Evolutionary conservation across 2,888 invertebrate genomes (phyloP).

Genomic region (Lasioglossum pauxillum): DNA sequence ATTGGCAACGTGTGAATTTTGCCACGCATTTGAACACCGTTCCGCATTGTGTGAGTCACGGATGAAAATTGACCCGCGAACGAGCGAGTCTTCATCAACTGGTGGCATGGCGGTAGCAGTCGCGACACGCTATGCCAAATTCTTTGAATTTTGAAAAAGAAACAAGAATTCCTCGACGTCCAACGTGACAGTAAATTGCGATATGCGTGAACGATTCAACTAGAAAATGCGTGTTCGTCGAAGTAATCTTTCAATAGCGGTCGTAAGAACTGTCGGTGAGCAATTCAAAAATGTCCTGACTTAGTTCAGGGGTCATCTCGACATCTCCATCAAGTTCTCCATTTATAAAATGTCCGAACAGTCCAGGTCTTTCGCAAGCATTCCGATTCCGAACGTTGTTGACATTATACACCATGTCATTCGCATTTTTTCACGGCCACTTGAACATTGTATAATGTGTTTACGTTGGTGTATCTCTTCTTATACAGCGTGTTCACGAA

Average conservation of each 20-base stretch:
- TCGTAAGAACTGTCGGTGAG: not conserved
- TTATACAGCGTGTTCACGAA: not conserved
- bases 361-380: not conserved
- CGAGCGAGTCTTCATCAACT: not conserved
- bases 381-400: not conserved
- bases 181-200: not conserved
- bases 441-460: not conserved
- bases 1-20: slow-evolving; percentile 2
- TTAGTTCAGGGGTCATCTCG: not conserved
- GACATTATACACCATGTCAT: not conserved
- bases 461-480: not conserved
- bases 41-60: not conserved
- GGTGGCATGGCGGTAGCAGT: not conserved
- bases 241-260: not conserved
- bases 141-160: not conserved
- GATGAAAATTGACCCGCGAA: not conserved
- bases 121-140: not conserved
- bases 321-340: not conserved
- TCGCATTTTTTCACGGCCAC: not conserved
- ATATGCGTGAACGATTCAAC: not conserved
- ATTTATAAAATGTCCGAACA: not conserved
- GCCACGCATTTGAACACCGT: not conserved
- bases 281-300: not conserved
- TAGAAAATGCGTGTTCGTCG: not conserved
- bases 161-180: too few relatives aligned